Evolutionary conservation across 2,797 vertebrate species (phyloP).

Genomic region (Chiloscyllium punctatum): DNA sequence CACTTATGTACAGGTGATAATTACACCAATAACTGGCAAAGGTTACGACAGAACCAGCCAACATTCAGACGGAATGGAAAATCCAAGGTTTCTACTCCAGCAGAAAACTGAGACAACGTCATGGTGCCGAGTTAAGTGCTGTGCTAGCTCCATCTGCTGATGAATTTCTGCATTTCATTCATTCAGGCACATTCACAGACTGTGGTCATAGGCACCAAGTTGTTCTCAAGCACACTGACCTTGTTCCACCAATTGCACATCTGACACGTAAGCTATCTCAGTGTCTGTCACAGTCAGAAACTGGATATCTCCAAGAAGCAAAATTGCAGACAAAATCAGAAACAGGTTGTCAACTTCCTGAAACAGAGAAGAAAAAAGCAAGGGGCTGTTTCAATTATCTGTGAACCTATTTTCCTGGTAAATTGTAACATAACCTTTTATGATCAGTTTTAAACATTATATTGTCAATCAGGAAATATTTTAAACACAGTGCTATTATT

Average conservation of each 20-base stretch:
- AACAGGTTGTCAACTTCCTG: constrained; percentile 89
- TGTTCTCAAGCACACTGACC: constrained; percentile 61
- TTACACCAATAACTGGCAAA: neutral
- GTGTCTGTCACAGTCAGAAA: constrained; percentile 71
- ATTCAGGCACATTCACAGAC: neutral
- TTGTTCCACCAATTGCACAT: constrained; percentile 84
- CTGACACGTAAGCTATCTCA: constrained; percentile 71
- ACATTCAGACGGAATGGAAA: neutral
- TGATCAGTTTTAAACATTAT: neutral
- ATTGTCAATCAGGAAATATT: neutral
- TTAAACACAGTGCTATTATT: neutral
- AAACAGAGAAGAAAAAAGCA: neutral
- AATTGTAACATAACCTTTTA: neutral
- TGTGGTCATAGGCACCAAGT: neutral
- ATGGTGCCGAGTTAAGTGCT: neutral
- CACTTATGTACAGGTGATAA: neutral
- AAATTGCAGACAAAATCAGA: constrained; percentile 73
- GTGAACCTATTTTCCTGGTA: neutral
- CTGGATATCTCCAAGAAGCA: constrained; percentile 79
- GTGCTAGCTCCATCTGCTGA: neutral
- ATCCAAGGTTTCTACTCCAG: neutral
- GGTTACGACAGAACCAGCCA: neutral
- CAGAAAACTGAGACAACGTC: neutral
- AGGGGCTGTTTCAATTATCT: neutral
- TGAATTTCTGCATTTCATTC: neutral